phyloP scores from a whole-genome alignment of 1,140 invertebrate species.

The Lordiphosa mommai region DNA sequence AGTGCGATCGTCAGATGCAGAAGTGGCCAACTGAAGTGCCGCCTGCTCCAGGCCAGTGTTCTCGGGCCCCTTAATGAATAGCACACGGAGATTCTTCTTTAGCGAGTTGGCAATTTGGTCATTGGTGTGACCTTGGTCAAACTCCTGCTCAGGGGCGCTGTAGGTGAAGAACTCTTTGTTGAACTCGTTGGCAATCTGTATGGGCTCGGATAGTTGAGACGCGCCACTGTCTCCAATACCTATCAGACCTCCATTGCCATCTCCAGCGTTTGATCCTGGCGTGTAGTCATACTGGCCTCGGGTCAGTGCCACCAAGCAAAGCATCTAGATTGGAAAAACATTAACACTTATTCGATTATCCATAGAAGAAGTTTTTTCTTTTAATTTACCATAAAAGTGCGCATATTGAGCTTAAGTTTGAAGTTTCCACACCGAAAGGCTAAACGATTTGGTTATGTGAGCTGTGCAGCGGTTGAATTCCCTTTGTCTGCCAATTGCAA shows the following conservation, averaged over 20 bases:
- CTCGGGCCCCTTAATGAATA: slow-evolving; percentile 90
- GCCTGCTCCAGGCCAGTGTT: slow-evolving; percentile 82
- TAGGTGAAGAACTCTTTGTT: slow-evolving; percentile 68
- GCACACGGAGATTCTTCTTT: slow-evolving; percentile 90
- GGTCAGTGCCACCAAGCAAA: slow-evolving; percentile 49
- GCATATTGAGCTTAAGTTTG: slow-evolving; percentile 50
- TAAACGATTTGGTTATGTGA: slow-evolving; percentile 21
- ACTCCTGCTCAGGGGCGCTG: slow-evolving; percentile 63
- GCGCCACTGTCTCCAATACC: slow-evolving; percentile 26
- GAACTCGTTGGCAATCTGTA: slow-evolving; percentile 43
- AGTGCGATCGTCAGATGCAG: slow-evolving; percentile 88
- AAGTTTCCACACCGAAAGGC: slow-evolving; percentile 22
- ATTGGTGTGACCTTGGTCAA: slow-evolving; percentile 35
- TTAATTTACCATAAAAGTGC: slow-evolving; percentile 56
- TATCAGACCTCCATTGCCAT: slow-evolving; percentile 30
- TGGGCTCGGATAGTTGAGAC: slow-evolving; percentile 44
- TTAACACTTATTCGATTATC: not conserved
- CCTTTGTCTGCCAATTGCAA: slow-evolving; percentile 46
- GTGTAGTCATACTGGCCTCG: slow-evolving; percentile 59
- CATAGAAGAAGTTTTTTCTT: not conserved
- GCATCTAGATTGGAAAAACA: slow-evolving; percentile 20
- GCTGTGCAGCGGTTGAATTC: slow-evolving; percentile 41
- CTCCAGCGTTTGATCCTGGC: slow-evolving; percentile 24
- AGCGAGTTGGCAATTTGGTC: slow-evolving; percentile 78
- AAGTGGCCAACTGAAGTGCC: slow-evolving; percentile 83